Percentiles rank a stretch among this genome's conserved stretches.
Conservation (phyloP, 2,113 vertebrate genomes). For the Merops nubicus region DNA sequence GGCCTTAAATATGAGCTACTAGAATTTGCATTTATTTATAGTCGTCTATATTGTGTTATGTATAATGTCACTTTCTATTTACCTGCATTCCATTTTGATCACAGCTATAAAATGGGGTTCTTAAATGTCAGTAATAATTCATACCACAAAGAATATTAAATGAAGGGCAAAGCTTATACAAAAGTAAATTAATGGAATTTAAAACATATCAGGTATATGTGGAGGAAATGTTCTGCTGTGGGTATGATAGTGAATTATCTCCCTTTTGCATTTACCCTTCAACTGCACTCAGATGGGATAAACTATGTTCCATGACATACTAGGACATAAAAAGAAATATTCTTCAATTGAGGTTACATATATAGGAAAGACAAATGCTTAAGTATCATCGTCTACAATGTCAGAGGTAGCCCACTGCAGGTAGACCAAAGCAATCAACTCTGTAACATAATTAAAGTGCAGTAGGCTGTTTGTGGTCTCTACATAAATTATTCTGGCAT, state of each 20-base stretch:
- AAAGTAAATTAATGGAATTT: slow-evolving; percentile 53
- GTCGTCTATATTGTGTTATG: slow-evolving; percentile 25
- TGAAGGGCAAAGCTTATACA: slow-evolving; percentile 48
- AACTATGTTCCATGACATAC: not conserved
- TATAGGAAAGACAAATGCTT: not conserved
- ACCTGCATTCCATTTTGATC: slow-evolving; percentile 61
- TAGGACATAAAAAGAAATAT: not conserved
- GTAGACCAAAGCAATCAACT: not conserved
- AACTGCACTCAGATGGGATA: not conserved
- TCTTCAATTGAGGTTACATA: not conserved
- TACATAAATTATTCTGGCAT: not conserved
- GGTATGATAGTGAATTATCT: slow-evolving; percentile 13
- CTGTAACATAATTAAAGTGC: not conserved
- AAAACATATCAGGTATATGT: slow-evolving; percentile 32
- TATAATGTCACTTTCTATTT: slow-evolving; percentile 65
- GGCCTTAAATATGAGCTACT: slow-evolving; percentile 18
- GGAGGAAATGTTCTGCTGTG: slow-evolving; percentile 22
- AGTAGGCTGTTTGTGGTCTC: not conserved
- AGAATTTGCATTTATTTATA: slow-evolving; percentile 54
- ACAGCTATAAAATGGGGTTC: slow-evolving; percentile 32
- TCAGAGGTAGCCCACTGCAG: not conserved
- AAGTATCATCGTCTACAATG: not conserved
- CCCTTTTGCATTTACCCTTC: slow-evolving; percentile 1
- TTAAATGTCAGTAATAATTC: slow-evolving; percentile 70
- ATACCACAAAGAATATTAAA: slow-evolving; percentile 31